These are phyloP conservation scores for Sus cebifrons DNA, from an alignment of 2,797 vertebrate genomes.

Conservation along the genomic window DNA sequence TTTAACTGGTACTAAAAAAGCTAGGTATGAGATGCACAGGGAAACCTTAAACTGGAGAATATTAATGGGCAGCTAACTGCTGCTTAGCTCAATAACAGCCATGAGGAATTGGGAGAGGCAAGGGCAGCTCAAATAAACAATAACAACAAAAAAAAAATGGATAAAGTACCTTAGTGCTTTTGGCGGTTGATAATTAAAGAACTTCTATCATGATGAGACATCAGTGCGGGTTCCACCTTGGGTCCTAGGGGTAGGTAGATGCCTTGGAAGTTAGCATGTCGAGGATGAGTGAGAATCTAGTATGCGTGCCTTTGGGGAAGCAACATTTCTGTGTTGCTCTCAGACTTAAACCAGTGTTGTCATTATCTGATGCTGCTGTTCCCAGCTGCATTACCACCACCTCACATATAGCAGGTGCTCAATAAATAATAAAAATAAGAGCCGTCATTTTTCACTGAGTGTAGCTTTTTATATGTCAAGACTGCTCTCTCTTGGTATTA, in stretches of 20 bases:
- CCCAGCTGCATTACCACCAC: neutral
- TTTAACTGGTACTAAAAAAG: conserved; percentile 38
- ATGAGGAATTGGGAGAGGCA: conserved; percentile 7
- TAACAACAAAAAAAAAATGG: neutral
- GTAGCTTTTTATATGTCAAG: neutral
- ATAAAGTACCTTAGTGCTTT: neutral
- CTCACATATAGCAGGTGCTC: neutral
- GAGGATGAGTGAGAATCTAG: neutral
- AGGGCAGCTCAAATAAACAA: neutral
- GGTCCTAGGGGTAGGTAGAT: no score
- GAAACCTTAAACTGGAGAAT: conserved; percentile 22
- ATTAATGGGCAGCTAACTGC: neutral
- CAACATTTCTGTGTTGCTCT: neutral
- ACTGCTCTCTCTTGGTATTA: neutral
- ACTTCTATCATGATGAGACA: neutral
- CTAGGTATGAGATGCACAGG: neutral
- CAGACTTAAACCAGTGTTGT: neutral
- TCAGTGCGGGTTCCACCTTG: neutral
- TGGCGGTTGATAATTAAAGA: neutral
- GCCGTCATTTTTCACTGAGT: neutral
- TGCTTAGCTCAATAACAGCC: conserved; percentile 20
- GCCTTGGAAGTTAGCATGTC: neutral
- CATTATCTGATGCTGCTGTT: neutral
- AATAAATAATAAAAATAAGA: neutral
- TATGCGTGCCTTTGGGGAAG: neutral